Evolutionary conservation across 1,140 invertebrate genomes (phyloP), one percentile per base, ranked within the genome.

Genomic region (Whitmania pigra): DNA sequence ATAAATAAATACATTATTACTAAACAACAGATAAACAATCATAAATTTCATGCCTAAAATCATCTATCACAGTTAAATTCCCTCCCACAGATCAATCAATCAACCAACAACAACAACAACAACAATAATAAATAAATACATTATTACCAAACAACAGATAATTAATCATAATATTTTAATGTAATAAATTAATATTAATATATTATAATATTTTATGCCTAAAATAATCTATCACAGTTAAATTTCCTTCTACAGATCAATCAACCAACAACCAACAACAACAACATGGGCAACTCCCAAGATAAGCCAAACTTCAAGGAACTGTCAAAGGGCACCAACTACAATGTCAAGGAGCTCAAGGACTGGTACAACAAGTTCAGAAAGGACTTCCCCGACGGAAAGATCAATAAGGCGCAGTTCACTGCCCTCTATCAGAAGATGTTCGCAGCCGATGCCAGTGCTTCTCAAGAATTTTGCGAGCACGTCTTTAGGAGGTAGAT

Each of bases 311-410:
- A 70, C 53, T 70, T 70, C 69, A 70, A 70, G 53, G 69, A 70
- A 70, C 69, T 70, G 40, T 70, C 69, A 2, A 70, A 70, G 53
- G 69, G 69, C 53, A 71, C 69, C 72, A 72, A 72, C 18, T 72
- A 36, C 31, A 71, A 31, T 18, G 49, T 63, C 15, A 72, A 72
- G 72, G 72, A 72, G 43, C 22, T 72, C 18, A 67, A 31, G 15
- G 72, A 72, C 15, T 72, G 72, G 72, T 69, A 72, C 66, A 53
- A 67, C n/a, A 72, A 67, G 53, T 72, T 72, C 72, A 72, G 69
- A 18, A 72, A 72, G 40, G 72, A 72, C 31, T 72, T 72, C 31
- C 72, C 72, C 13, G 27, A 43, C 9, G 72, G 72, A 36, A 63
- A 60, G 9, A 72, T 72, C 2, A 72, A 70, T 25, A 43, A 53